Conservation (phyloP, 2,888 invertebrate genomes). For the Gerris lacustris region DNA sequence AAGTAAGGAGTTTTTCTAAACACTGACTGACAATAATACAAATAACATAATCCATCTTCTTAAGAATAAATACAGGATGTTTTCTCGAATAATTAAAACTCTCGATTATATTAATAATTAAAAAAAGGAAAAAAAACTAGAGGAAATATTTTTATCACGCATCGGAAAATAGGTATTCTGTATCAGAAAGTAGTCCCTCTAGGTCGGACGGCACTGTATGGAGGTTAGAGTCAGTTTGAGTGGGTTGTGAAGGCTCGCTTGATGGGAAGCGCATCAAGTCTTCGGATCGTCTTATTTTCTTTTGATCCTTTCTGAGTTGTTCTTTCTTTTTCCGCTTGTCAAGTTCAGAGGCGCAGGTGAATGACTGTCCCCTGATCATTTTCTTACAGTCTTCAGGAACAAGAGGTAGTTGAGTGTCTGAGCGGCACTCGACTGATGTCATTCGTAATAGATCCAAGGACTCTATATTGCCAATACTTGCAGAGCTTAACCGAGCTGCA, state of each 20-base stretch:
- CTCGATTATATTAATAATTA: background rate
- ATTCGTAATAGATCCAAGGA: conserved; percentile 29
- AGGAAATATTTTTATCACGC: conserved; percentile 19
- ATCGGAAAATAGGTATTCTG: conserved; percentile 30
- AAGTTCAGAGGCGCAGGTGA: background rate
- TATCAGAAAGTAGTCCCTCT: conserved; percentile 42
- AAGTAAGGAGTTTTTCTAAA: too few relatives aligned
- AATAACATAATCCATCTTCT: too few relatives aligned
- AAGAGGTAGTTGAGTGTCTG: conserved; percentile 28
- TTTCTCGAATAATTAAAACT: too few relatives aligned
- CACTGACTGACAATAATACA: too few relatives aligned
- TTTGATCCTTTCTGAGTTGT: background rate
- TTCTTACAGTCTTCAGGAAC: conserved; percentile 26
- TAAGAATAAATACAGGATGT: too few relatives aligned
- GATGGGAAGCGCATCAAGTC: conserved; percentile 29
- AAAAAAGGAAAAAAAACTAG: background rate
- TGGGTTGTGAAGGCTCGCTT: conserved; percentile 26
- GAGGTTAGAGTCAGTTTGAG: conserved; percentile 43
- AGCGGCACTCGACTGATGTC: conserved; percentile 30
- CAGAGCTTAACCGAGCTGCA: background rate
- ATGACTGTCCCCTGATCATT: conserved; percentile 4
- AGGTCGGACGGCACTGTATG: conserved; percentile 50
- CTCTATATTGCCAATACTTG: conserved; percentile 1
- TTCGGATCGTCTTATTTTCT: conserved; percentile 9
- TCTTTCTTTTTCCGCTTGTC: background rate